phyloP scores from a whole-genome alignment of 2,113 vertebrate genomes.

The Cyphomyrus plagiostoma region DNA sequence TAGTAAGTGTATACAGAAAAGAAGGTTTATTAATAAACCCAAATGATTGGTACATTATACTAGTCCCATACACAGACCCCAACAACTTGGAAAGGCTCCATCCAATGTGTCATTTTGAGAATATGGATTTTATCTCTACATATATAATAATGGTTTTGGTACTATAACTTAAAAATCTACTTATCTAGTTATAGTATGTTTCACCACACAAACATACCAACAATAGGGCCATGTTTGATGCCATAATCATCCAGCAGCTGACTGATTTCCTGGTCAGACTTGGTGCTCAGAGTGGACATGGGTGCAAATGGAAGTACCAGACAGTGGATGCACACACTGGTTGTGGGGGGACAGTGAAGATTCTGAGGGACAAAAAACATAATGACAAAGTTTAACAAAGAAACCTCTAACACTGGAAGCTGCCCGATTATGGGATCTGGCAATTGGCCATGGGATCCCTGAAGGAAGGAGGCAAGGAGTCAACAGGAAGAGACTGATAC shows the following conservation, averaged over 20 bases:
- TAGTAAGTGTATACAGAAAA: background rate
- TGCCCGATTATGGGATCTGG: background rate
- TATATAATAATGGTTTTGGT: background rate
- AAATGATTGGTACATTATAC: background rate
- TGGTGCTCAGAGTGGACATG: conserved; percentile 50
- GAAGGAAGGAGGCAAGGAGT: background rate
- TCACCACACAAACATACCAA: conserved; percentile 42
- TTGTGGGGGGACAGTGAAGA: background rate
- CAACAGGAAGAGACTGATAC: background rate
- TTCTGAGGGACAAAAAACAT: background rate
- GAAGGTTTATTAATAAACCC: background rate
- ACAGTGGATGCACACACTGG: background rate
- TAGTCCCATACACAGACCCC: background rate
- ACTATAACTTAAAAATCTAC: background rate
- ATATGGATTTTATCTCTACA: background rate
- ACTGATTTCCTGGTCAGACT: conserved; percentile 47
- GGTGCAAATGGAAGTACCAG: background rate
- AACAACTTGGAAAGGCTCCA: background rate
- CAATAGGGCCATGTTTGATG: conserved; percentile 60
- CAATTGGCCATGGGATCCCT: background rate
- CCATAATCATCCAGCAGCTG: conserved; percentile 44
- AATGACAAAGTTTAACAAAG: background rate
- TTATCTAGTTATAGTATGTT: background rate
- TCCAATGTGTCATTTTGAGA: background rate
- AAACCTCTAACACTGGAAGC: background rate